phyloP scores from a whole-genome alignment of 2,888 invertebrate genomes.

The Pachliopta kotzebuea region DNA sequence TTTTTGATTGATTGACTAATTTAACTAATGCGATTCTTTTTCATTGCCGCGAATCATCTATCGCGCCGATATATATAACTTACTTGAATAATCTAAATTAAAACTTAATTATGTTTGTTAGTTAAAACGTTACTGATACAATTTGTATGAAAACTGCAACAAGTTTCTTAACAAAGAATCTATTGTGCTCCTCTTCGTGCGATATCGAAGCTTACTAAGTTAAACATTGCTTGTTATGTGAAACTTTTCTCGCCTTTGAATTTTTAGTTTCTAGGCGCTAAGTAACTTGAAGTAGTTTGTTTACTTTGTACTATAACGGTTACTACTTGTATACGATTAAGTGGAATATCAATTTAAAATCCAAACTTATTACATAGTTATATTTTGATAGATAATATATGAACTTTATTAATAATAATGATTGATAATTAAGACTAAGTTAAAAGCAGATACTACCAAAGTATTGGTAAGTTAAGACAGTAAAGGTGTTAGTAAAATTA shows the following conservation, averaged over 20 bases:
- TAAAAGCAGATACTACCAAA: no score
- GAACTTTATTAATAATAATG: background rate
- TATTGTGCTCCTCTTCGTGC: slow-evolving; percentile 16
- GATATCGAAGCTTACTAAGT: slow-evolving; percentile 18
- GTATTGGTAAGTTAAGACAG: no score
- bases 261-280: slow-evolving; percentile 25
- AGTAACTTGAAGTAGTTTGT: slow-evolving; percentile 16
- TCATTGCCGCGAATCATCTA: no score
- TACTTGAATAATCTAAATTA: background rate
- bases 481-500: no score
- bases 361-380: no score
- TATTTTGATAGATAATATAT: no score
- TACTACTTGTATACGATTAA: no score
- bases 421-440: background rate
- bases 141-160: slow-evolving; percentile 24
- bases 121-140: slow-evolving; percentile 3
- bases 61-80: no score
- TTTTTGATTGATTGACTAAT: no score
- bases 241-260: slow-evolving; percentile 19
- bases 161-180: slow-evolving; percentile 19
- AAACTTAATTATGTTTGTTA: background rate
- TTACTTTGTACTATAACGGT: slow-evolving; percentile 7
- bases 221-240: slow-evolving; percentile 25
- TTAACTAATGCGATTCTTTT: no score
- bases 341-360: no score